Percentiles rank a stretch among this genome's conserved stretches.
These are phyloP conservation scores for Elanoides forficatus DNA, from an alignment of 2,113 vertebrate species.

Conservation along the genomic window DNA sequence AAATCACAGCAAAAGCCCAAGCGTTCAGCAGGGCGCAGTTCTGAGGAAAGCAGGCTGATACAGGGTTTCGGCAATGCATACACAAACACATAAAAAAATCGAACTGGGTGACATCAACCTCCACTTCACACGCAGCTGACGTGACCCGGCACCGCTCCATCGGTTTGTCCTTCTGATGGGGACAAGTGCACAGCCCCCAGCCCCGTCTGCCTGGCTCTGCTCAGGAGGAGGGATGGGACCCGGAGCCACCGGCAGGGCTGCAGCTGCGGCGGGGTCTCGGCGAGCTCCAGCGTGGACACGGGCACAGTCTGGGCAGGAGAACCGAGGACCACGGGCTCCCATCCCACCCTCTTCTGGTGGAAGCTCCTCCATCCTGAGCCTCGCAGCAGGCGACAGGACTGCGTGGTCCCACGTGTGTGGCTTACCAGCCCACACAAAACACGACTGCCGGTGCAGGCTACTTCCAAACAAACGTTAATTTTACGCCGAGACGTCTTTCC, in stretches of 20 bases:
- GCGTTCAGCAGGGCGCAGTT: not conserved
- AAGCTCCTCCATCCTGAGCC: too few relatives aligned
- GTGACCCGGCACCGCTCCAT: fast-evolving
- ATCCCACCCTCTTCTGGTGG: too few relatives aligned
- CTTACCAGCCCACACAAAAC: fast-evolving
- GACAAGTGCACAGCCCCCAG: fast-evolving
- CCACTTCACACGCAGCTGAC: fast-evolving
- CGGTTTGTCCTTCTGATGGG: fast-evolving
- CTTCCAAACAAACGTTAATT: fast-evolving
- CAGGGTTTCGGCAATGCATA: fast-evolving
- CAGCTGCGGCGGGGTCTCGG: not conserved
- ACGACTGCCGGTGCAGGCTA: fast-evolving
- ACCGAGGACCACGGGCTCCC: fast-evolving
- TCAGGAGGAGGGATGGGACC: fast-evolving
- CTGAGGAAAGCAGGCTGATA: not conserved
- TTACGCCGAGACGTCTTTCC: fast-evolving
- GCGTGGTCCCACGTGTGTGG: fast-evolving
- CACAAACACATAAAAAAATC: too few relatives aligned
- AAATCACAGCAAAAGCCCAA: not conserved
- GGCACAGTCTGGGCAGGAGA: not conserved
- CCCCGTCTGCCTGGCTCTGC: fast-evolving
- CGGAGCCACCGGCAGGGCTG: not conserved
- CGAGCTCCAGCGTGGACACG: fast-evolving
- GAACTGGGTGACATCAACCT: not conserved
- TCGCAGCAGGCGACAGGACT: fast-evolving